Percentiles rank a stretch among this genome's conserved stretches.
Conservation (phyloP, 92 coral and sea anemone species). For the Heteractis magnifica region DNA sequence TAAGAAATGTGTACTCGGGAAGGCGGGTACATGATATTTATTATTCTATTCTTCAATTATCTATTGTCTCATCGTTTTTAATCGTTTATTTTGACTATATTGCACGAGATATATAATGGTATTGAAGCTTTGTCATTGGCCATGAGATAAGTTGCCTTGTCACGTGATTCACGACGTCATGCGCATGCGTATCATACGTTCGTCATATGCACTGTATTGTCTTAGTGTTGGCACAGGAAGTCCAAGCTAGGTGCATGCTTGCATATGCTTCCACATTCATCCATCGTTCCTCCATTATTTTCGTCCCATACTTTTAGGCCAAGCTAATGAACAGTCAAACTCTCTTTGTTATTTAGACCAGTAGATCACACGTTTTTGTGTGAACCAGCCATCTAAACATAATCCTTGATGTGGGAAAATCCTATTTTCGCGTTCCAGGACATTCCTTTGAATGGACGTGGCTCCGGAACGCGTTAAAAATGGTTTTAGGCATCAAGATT, state of each 20-base stretch:
- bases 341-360: background rate
- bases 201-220: constrained; percentile 11
- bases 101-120: constrained; percentile 34
- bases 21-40: constrained; percentile 74
- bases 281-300: constrained; percentile 1
- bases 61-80: constrained; percentile 39
- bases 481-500: background rate
- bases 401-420: background rate
- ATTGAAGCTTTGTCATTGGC: constrained; percentile 37
- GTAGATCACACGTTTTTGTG: background rate
- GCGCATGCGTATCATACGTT: constrained; percentile 18
- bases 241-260: background rate
- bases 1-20: constrained; percentile 65
- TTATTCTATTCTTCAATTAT: constrained; percentile 60
- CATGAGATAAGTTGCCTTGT: constrained; percentile 23
- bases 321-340: background rate
- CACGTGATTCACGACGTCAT: constrained; percentile 24
- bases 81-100: constrained; percentile 43
- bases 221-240: no score
- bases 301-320: constrained; percentile 11
- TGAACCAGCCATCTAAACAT: background rate
- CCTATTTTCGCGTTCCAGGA: background rate
- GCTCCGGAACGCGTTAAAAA: background rate
- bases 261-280: constrained; percentile 23
- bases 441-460: background rate